A percentile compares a stretch with the other conserved stretches of the same genome.
Evolutionary conservation across 2,113 vertebrate genomes (phyloP).

Genomic region (Haplochromis burtoni): DNA sequence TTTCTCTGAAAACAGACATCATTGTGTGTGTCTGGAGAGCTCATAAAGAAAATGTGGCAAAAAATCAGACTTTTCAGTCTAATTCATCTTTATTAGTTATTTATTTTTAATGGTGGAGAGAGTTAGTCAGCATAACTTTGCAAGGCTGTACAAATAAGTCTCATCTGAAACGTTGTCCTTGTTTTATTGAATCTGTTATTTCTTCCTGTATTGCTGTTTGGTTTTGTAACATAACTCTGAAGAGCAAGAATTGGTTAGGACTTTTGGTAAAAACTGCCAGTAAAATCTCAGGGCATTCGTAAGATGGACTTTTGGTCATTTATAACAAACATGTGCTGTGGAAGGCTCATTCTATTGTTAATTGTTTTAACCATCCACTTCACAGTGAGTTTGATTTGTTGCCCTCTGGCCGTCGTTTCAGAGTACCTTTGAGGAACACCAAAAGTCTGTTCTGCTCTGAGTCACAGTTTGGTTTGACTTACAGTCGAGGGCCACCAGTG

Average conservation of each 20-base stretch:
- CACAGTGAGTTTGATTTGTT: neutral
- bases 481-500: neutral
- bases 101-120: neutral
- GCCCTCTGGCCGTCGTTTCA: accelerated
- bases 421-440: neutral
- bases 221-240: neutral
- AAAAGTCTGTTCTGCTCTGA: neutral
- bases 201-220: neutral
- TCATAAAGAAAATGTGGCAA: neutral
- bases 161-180: neutral
- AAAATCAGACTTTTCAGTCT: neutral
- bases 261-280: neutral
- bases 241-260: neutral
- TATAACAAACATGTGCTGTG: neutral
- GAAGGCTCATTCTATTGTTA: neutral
- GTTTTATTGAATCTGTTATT: neutral
- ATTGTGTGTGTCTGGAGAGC: neutral
- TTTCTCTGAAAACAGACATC: neutral
- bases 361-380: neutral
- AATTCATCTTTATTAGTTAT: neutral
- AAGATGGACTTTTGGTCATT: neutral
- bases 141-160: neutral
- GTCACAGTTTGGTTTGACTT: neutral
- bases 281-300: neutral
- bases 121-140: neutral